These are phyloP conservation scores for Acanthochromis polyacanthus DNA, from an alignment of 2,113 vertebrate genomes.

Conservation along the genomic window DNA sequence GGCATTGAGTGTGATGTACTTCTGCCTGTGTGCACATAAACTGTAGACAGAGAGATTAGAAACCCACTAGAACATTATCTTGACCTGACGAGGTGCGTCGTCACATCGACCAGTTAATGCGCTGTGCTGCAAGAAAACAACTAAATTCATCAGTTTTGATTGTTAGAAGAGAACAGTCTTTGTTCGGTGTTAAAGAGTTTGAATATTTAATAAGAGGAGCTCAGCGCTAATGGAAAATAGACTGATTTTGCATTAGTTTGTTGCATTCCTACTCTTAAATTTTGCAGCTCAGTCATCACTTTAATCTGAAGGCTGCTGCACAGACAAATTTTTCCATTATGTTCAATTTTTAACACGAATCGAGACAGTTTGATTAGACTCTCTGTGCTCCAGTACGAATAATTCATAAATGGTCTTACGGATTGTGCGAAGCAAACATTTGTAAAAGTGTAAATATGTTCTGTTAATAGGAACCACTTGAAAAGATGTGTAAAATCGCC, in stretches of 20 bases:
- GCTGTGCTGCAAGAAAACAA: slow-evolving; percentile 3
- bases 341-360: slow-evolving; percentile 15
- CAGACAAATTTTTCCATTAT: background rate
- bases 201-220: background rate
- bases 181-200: background rate
- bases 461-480: slow-evolving; percentile 48
- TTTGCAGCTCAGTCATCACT: slow-evolving; percentile 9
- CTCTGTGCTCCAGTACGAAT: background rate
- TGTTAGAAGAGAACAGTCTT: background rate
- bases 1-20: slow-evolving; percentile 35
- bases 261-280: slow-evolving; percentile 1
- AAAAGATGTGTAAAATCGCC: slow-evolving; percentile 19
- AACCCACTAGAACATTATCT: slow-evolving; percentile 7
- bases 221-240: slow-evolving; percentile 8
- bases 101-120: slow-evolving; percentile 16
- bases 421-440: slow-evolving; percentile 31
- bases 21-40: slow-evolving; percentile 34
- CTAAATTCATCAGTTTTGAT: background rate
- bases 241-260: slow-evolving; percentile 7
- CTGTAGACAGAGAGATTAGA: slow-evolving; percentile 31
- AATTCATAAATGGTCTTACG: slow-evolving; percentile 33
- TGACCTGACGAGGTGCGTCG: background rate
- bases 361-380: background rate
- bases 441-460: slow-evolving; percentile 68
- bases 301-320: slow-evolving; percentile 28